phyloP scores from a whole-genome alignment of 2,888 invertebrate species.

The Agrotis exclamationis region DNA sequence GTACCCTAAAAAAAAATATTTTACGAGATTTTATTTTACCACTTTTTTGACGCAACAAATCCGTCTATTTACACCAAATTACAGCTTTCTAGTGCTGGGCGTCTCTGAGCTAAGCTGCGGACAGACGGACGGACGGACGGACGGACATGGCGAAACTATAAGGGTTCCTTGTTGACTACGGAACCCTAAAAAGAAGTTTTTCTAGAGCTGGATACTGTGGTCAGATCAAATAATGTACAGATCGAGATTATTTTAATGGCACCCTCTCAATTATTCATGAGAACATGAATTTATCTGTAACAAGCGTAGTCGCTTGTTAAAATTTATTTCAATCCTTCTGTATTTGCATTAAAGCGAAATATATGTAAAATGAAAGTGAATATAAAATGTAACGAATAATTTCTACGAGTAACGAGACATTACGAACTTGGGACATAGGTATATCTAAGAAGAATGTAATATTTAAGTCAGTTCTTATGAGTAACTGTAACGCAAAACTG shows the following conservation, averaged over 20 bases:
- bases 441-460: conserved; percentile 14
- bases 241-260: conserved; percentile 50
- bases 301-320: conserved; percentile 47
- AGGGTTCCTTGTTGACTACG: too few relatives aligned
- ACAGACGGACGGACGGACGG: too few relatives aligned
- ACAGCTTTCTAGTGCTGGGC: too few relatives aligned
- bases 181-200: too few relatives aligned
- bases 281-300: conserved; percentile 44
- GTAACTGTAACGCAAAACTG: conserved; percentile 6
- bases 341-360: conserved; percentile 49
- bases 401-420: conserved; percentile 32
- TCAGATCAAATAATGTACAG: conserved; percentile 37
- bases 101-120: too few relatives aligned
- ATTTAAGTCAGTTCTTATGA: not conserved
- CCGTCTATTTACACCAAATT: too few relatives aligned
- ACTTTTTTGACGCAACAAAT: too few relatives aligned
- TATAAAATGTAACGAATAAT: conserved; percentile 29
- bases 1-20: too few relatives aligned
- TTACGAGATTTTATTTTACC: too few relatives aligned
- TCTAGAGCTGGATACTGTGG: conserved; percentile 19
- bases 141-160: too few relatives aligned
- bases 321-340: conserved; percentile 38
- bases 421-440: conserved; percentile 6
- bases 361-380: conserved; percentile 55
- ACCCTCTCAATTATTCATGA: conserved; percentile 57